Evolutionary conservation across 2,888 invertebrate species (phyloP).

Genomic region (Melikaiella ostensackeni): DNA sequence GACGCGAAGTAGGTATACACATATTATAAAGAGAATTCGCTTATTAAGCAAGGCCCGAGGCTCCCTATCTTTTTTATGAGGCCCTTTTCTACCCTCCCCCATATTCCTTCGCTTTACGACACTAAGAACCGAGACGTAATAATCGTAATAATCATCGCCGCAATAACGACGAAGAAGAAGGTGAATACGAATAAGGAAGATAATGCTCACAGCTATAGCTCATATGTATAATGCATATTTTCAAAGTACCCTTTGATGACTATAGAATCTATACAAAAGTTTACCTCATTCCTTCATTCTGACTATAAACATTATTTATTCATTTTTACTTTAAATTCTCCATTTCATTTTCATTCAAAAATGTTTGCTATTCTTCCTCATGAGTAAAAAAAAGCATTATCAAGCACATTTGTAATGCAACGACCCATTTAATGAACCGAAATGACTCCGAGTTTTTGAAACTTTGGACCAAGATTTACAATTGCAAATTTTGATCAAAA

Average conservation of each 20-base stretch:
- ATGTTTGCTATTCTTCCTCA: neutral
- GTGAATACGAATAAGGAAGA: constrained; percentile 49
- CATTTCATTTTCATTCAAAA: neutral
- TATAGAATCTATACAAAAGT: neutral
- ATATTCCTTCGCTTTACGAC: constrained; percentile 58
- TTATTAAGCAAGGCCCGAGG: constrained; percentile 61
- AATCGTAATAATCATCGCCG: constrained; percentile 69
- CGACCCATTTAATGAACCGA: constrained; percentile 22
- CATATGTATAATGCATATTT: constrained; percentile 55
- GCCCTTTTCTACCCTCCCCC: constrained; percentile 52
- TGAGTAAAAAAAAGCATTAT: neutral
- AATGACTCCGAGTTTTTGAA: constrained; percentile 6
- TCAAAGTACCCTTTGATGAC: neutral
- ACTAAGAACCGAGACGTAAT: constrained; percentile 62
- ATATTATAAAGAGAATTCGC: constrained; percentile 53
- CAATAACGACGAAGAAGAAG: constrained; percentile 53
- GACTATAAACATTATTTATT: neutral
- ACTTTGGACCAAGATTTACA: constrained; percentile 22
- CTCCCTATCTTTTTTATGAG: constrained; percentile 58
- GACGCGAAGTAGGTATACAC: constrained; percentile 28
- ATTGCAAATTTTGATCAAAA: constrained; percentile 29
- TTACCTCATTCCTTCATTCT: neutral
- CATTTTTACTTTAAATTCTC: neutral
- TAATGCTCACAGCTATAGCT: constrained; percentile 52
- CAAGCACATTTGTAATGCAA: constrained; percentile 19